Conservation (phyloP, 2,113 vertebrate genomes). For the Probosciger aterrimus region DNA sequence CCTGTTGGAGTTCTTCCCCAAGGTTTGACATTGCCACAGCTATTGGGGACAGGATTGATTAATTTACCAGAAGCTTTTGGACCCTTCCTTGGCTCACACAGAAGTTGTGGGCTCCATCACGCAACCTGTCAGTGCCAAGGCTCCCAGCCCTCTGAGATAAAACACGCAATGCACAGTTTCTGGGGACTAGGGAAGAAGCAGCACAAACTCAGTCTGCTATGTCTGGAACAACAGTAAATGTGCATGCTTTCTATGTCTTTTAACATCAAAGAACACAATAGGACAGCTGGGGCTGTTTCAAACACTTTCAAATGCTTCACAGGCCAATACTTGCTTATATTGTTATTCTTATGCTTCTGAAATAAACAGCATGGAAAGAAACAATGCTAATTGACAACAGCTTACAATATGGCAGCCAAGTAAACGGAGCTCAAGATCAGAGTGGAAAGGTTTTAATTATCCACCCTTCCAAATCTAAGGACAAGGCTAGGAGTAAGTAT, state of each 20-base stretch:
- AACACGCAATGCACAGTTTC: not conserved
- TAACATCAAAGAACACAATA: not conserved
- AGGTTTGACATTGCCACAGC: not conserved
- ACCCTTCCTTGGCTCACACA: not conserved
- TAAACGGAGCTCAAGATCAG: not conserved
- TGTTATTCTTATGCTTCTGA: slow-evolving; percentile 1
- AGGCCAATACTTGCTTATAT: not conserved
- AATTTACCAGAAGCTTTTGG: not conserved
- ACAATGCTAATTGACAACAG: slow-evolving; percentile 29
- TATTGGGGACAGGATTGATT: not conserved
- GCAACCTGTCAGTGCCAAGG: not conserved
- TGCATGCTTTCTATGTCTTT: not conserved
- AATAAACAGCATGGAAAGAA: slow-evolving; percentile 22
- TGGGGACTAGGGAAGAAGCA: not conserved
- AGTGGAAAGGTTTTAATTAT: slow-evolving; percentile 24
- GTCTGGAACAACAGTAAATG: not conserved
- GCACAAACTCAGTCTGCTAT: not conserved
- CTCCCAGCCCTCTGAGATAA: not conserved
- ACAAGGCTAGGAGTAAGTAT: not conserved
- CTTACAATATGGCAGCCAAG: not conserved
- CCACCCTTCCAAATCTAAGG: not conserved
- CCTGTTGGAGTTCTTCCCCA: not conserved
- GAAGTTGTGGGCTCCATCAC: not conserved
- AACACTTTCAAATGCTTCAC: not conserved
- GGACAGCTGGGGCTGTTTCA: not conserved